Conservation (phyloP, 2,113 vertebrate genomes). For the Echinops telfairi region DNA sequence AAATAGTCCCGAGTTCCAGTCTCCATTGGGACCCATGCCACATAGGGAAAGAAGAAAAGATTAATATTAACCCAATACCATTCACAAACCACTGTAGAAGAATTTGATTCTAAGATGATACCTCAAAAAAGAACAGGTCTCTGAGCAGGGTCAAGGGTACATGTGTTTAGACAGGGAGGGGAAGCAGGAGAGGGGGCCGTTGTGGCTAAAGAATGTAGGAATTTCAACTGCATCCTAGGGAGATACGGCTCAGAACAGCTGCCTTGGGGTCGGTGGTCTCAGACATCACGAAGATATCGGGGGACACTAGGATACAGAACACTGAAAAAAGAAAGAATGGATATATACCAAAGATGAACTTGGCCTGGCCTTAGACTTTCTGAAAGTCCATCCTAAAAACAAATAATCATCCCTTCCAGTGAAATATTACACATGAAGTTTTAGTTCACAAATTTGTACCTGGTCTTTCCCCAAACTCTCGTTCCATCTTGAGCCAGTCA, state of each 20-base stretch:
- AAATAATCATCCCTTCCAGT: slow-evolving; percentile 38
- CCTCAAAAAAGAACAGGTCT: neutral
- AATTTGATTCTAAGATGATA: slow-evolving; percentile 30
- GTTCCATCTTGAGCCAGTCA: slow-evolving; percentile 58
- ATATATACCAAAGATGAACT: slow-evolving; percentile 9
- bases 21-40: slow-evolving; percentile 24
- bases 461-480: slow-evolving; percentile 41
- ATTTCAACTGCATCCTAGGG: neutral
- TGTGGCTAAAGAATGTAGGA: slow-evolving; percentile 19
- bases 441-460: slow-evolving; percentile 42
- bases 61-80: slow-evolving; percentile 19
- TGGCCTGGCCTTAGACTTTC: neutral
- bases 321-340: slow-evolving; percentile 16
- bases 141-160: neutral
- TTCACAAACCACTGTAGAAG: slow-evolving; percentile 20
- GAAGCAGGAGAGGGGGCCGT: neutral
- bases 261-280: neutral
- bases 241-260: neutral
- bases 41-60: slow-evolving; percentile 29
- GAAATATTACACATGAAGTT: slow-evolving; percentile 42
- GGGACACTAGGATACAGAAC: neutral
- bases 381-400: slow-evolving; percentile 30
- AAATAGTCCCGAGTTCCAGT: slow-evolving; percentile 26
- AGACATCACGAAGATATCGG: neutral
- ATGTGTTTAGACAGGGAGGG: neutral